Evolutionary conservation across 1,140 invertebrate genomes (phyloP), one percentile per base, ranked within the genome.

Genomic region (Aphaenogaster ashmeadi): DNA sequence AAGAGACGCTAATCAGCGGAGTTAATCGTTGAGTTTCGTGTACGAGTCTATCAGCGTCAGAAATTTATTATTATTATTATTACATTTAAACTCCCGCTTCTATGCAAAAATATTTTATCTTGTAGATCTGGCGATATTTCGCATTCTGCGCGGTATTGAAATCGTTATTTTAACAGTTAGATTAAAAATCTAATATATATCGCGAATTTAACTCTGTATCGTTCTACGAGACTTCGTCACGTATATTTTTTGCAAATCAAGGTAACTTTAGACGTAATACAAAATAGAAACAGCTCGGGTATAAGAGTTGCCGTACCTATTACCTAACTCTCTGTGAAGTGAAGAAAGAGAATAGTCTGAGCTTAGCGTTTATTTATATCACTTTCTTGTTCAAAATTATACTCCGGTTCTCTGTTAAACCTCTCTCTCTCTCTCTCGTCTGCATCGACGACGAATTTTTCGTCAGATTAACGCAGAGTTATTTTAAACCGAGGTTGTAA

Each of bases 111-210:
- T 47, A 33, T 69, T 69, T 69, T 47, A 67, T 67, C 13, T 69
- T 6, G 11, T 21, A 27, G n/a, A 47, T 27, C 21, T 27, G 38
- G 1, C 38, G n/a, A 41, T 21, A 1, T 44, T 21, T 67, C 11
- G 36, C 7, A 44, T 44, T 44, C 9, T 67, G 11, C 38, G n/a
- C n/a, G n/a, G n/a, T 66, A 3, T 21, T 0, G 8, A n/a, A 66
- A 44, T 44, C 0, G 11, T 67, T 67, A 38, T 21, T 41, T 44
- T 21, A 9, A 67, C 9, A 41, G 44, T 67, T 67, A 67, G 4
- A n/a, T 44, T n/a, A 66, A 66, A 64, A 66, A 38, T n/a, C 18
- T 41, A 66, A 66, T 66, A 15, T 44, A 27, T 21, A n/a, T 67
- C 18, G 2, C 11, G 6, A 66, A 18, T 33, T 64, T 8, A 64